phyloP scores from a whole-genome alignment of 2,113 vertebrate genomes.

The Xenopus laevis region DNA sequence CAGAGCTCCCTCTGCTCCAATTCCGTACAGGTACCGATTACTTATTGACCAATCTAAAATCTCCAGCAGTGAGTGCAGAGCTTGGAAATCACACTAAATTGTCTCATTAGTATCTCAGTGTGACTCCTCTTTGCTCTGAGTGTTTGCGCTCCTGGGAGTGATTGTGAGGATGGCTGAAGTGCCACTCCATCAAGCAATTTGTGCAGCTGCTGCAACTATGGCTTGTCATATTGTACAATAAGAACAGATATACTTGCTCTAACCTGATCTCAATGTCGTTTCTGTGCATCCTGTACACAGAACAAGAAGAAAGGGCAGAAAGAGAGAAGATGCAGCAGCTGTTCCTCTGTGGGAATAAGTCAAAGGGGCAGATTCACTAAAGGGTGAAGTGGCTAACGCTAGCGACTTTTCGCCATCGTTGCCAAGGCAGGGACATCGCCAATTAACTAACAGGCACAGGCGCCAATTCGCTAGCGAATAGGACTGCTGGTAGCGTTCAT shows the following conservation, averaged over 20 bases:
- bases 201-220: conserved; percentile 10
- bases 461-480: no score
- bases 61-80: no score
- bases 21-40: no score
- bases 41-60: no score
- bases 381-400: no score
- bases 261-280: conserved; percentile 5
- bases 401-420: no score
- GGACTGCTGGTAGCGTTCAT: no score
- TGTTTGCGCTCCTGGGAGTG: conserved; percentile 18
- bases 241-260: not conserved
- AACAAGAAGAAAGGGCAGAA: not conserved
- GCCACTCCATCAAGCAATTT: conserved; percentile 24
- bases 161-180: conserved; percentile 17
- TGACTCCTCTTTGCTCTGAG: conserved; percentile 6
- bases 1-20: not conserved
- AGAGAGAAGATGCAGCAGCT: not conserved
- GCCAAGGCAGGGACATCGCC: no score
- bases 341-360: not conserved
- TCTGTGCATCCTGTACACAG: not conserved
- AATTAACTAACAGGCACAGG: no score
- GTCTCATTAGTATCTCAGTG: conserved; percentile 17
- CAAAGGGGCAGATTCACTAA: no score
- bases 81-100: not conserved
- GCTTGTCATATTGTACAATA: not conserved